These are phyloP conservation scores for Lethrus apterus DNA, from an alignment of 1,140 invertebrate species.

Conservation along the genomic window DNA sequence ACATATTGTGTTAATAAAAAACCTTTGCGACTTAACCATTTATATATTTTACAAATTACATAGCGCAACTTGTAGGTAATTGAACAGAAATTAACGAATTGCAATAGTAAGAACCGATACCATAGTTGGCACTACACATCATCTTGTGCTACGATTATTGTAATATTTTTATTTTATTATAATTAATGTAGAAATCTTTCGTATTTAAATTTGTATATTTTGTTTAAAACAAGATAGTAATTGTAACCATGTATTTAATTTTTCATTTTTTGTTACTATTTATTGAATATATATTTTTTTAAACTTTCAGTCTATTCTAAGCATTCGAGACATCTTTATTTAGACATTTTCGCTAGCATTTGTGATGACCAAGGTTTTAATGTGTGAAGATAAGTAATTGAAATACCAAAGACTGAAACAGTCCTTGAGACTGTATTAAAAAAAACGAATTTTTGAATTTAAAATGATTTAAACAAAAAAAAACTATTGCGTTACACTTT, in stretches of 20 bases:
- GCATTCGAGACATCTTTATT: neutral
- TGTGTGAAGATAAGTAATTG: conserved; percentile 2
- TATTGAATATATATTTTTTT: too few species aligned
- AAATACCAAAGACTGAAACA: conserved; percentile 23
- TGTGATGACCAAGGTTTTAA: conserved; percentile 11
- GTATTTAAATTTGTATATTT: neutral
- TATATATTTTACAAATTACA: too few species aligned
- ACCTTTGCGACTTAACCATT: too few species aligned
- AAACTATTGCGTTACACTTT: conserved; percentile 7
- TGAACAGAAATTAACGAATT: too few species aligned
- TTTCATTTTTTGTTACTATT: too few species aligned
- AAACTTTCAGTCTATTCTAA: too few species aligned
- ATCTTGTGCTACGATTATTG: neutral
- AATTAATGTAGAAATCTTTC: neutral
- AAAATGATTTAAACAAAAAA: conserved; percentile 7
- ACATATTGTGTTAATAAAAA: too few species aligned
- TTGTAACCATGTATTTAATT: too few species aligned
- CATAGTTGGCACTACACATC: too few species aligned
- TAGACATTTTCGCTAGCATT: neutral
- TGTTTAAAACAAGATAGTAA: too few species aligned
- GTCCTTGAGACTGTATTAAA: conserved; percentile 18
- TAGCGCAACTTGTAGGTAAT: too few species aligned
- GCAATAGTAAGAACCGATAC: too few species aligned
- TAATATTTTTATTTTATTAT: neutral
- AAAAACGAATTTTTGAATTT: conserved; percentile 24